Base-by-base conservation (phyloP, 2,113 vertebrate species). In the Microcebus murinus region DNA sequence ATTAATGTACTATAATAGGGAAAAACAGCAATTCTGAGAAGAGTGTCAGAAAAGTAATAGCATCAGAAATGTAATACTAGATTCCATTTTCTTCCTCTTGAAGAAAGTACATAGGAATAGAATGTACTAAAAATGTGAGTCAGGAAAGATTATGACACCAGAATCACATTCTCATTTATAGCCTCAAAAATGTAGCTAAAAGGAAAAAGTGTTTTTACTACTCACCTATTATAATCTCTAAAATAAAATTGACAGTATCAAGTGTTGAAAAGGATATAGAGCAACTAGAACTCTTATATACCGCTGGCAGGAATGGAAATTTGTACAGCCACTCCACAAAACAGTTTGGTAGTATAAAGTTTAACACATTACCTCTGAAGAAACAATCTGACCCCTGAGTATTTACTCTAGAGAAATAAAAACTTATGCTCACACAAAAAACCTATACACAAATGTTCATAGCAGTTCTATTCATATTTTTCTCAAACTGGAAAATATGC, bases 51-150 rank as follows among this genome's bases (percentile, higher is more conserved):
- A 34, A 90, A 83, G 18, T 59, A 94, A 90, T 21, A 86, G 39
- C 48, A 31, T 71, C 34, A 92, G 48, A 95, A 95, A 73, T 34
- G 48, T 25, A 76, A 87, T 76, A 96, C 90, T 48, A 94, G 14
- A 86, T 50, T 31, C 67, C 4, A 61, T 55, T 65, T 63, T 70
- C 71, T 55, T 10, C n/a, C 5, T 59, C 0, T 34, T 20, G 27
- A 39, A 87, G 71, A 95, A 77, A 31, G 48, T 71, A 79, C 14
- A 67, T 36, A 59, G 4, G 25, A 83, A 73, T 67, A 86, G 45
- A 90, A 34, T 61, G 67, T 27, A 34, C 36, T 95, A 55, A 65
- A 94, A 88, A 61, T 86, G 59, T 15, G 8, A 81, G 15, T 45
- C 50, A 94, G 63, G 34, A 89, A 86, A 89, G 31, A 87, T 48